Conservation (phyloP, 2,113 vertebrate species). For the Semnornis frantzii region DNA sequence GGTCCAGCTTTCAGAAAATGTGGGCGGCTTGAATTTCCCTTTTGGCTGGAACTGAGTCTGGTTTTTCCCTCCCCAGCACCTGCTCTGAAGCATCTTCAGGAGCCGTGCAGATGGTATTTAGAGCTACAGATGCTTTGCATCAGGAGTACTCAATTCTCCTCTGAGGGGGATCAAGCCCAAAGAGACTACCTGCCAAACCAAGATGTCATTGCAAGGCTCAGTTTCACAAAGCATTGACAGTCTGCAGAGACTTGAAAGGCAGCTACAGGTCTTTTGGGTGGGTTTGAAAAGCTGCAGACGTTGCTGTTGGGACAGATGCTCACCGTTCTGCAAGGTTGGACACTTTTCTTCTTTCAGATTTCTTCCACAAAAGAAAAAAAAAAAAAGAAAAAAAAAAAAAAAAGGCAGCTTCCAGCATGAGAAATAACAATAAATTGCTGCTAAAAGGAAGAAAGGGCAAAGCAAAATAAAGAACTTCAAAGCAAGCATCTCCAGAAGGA, state of each 20-base stretch:
- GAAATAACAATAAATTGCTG: constrained; percentile 40
- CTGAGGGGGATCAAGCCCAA: neutral
- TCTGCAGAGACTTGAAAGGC: neutral
- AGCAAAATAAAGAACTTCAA: constrained; percentile 65
- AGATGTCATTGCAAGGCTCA: fast-evolving
- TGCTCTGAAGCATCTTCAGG: neutral
- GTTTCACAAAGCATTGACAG: neutral
- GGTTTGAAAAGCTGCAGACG: neutral
- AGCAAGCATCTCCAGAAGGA: constrained; percentile 49
- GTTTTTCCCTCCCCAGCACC: neutral
- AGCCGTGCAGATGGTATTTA: neutral
- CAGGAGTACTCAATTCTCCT: neutral
- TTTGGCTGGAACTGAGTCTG: neutral
- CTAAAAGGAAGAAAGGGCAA: constrained; percentile 65
- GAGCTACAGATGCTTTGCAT: neutral
- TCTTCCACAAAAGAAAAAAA: neutral
- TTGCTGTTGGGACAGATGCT: constrained; percentile 14
- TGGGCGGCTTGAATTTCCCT: neutral
- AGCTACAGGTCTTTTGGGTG: neutral
- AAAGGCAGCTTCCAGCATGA: constrained; percentile 17
- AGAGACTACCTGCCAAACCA: neutral
- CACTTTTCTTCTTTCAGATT: constrained; percentile 16
- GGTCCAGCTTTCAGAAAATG: neutral
- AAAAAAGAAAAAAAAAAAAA: constrained; percentile 1
- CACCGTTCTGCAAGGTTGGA: constrained; percentile 4